Evolutionary conservation across 2,888 invertebrate genomes (phyloP).

Genomic region (Ceramica pisi): DNA sequence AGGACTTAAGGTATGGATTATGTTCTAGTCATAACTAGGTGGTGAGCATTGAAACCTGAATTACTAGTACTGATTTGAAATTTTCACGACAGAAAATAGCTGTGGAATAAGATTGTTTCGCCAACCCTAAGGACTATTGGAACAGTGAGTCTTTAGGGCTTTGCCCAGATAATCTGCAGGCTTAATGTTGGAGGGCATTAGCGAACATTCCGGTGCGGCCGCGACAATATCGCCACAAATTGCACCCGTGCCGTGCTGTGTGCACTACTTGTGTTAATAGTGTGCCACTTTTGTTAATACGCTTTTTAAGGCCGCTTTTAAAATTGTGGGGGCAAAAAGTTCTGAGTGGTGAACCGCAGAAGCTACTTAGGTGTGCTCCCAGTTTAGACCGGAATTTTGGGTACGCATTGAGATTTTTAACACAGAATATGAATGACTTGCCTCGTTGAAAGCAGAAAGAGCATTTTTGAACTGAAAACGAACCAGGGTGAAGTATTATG

Average conservation of each 20-base stretch:
- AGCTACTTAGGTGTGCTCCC: constrained; percentile 22
- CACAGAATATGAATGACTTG: constrained; percentile 4
- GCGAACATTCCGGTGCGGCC: constrained; percentile 70
- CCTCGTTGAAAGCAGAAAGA: background rate
- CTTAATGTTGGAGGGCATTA: constrained; percentile 79
- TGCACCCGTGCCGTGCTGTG: constrained; percentile 54
- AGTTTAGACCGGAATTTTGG: constrained; percentile 18
- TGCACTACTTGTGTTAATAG: constrained; percentile 62
- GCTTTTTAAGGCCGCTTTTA: constrained; percentile 41
- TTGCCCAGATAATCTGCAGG: constrained; percentile 77
- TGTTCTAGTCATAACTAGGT: constrained; percentile 17
- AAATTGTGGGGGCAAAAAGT: constrained; percentile 39
- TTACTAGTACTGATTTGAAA: background rate
- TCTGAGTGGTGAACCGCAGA: constrained; percentile 30
- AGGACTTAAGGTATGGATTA: constrained; percentile 10
- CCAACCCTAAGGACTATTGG: constrained; percentile 58
- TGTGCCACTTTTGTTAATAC: constrained; percentile 61
- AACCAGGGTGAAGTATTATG: background rate
- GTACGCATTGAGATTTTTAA: constrained; percentile 7
- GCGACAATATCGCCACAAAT: constrained; percentile 72
- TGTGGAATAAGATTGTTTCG: background rate
- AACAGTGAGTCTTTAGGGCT: constrained; percentile 72
- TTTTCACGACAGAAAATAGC: background rate
- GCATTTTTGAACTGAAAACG: background rate
- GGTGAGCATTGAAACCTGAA: background rate